phyloP scores from a whole-genome alignment of 2,888 invertebrate species.

The Flexamia atlantica region DNA sequence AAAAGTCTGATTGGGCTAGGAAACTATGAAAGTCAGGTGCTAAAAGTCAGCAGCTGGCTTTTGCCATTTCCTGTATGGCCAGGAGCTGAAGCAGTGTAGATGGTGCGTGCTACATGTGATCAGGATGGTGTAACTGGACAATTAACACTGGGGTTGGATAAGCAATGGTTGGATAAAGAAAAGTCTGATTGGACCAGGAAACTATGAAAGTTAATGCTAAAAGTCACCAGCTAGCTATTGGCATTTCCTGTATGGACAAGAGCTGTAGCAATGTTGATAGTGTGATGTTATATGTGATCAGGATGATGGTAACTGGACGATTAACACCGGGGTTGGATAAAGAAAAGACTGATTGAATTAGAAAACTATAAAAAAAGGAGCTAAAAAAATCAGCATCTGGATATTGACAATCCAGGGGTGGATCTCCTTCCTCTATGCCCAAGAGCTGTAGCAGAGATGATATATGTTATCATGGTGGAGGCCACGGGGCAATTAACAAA shows the following conservation, averaged over 20 bases:
- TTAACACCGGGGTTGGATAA: neutral
- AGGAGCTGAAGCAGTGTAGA: too few relatives aligned
- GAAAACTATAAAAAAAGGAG: neutral
- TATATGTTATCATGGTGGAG: too few relatives aligned
- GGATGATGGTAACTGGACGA: neutral
- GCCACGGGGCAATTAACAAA: too few relatives aligned
- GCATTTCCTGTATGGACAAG: too few relatives aligned
- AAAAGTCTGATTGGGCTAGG: neutral
- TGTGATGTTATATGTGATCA: neutral
- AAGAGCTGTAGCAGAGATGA: too few relatives aligned
- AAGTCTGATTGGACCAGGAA: slow-evolving; percentile 45
- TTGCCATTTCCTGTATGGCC: too few relatives aligned
- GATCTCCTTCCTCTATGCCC: too few relatives aligned
- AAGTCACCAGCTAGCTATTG: too few relatives aligned
- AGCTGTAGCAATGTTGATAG: slow-evolving; percentile 17
- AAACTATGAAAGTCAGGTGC: slow-evolving; percentile 30
- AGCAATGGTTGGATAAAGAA: neutral
- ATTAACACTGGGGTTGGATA: slow-evolving; percentile 2
- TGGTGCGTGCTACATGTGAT: neutral
- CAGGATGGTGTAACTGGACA: slow-evolving; percentile 3
- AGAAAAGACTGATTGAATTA: neutral
- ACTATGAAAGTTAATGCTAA: slow-evolving; percentile 40
- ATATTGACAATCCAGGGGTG: too few relatives aligned
- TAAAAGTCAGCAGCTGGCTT: neutral
- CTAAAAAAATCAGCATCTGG: too few relatives aligned